These are phyloP conservation scores for Hippoglossus hippoglossus DNA, from an alignment of 2,797 vertebrate genomes.

Conservation along the genomic window DNA sequence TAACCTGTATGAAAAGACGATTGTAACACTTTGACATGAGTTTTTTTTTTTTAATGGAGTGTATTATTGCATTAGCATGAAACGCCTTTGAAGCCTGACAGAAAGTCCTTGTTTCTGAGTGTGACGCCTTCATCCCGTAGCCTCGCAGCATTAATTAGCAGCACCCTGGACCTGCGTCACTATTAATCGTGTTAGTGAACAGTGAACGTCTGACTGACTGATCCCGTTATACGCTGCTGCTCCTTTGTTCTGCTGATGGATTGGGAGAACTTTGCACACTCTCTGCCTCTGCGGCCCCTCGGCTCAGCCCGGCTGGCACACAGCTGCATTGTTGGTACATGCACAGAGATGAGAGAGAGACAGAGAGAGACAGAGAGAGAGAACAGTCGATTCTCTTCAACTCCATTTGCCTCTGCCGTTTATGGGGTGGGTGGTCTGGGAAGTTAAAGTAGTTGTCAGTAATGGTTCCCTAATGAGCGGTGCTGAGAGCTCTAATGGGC, in stretches of 20 bases:
- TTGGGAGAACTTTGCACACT: constrained; percentile 24
- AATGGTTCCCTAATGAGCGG: constrained; percentile 73
- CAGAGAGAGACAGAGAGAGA: neutral
- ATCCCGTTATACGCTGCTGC: constrained; percentile 62
- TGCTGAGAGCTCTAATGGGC: constrained; percentile 72
- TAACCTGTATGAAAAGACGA: neutral
- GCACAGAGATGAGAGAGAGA: constrained; percentile 12
- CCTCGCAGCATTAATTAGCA: constrained; percentile 62
- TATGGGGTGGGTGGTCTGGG: constrained; percentile 66
- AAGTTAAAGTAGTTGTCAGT: constrained; percentile 72
- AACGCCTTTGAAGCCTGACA: constrained; percentile 17
- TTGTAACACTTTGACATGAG: neutral
- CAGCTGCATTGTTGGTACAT: constrained; percentile 60
- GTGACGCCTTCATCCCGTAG: constrained; percentile 26
- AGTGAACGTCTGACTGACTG: constrained; percentile 57
- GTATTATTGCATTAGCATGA: neutral
- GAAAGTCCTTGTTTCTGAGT: constrained; percentile 42
- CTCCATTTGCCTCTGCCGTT: constrained; percentile 72
- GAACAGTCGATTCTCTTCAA: constrained; percentile 38
- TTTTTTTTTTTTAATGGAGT: neutral
- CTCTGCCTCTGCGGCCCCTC: neutral
- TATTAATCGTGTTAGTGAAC: constrained; percentile 66
- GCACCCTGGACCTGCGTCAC: constrained; percentile 58
- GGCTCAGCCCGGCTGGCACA: constrained; percentile 41
- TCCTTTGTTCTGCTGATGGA: constrained; percentile 57